Conservation (phyloP, 2,113 vertebrate species). For the Todiramphus chloris region DNA sequence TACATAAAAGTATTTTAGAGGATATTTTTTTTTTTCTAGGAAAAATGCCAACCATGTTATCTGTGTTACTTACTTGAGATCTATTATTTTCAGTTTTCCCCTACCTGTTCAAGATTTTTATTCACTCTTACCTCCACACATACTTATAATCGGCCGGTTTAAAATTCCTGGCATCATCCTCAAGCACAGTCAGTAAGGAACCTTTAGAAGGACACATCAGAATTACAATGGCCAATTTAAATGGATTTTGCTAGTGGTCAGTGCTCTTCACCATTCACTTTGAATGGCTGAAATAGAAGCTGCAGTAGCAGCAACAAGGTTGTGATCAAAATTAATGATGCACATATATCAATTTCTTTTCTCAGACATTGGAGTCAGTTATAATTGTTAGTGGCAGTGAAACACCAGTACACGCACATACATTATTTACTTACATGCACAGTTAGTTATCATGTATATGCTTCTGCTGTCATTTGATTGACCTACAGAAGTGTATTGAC, state of each 20-base stretch:
- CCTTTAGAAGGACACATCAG: not conserved
- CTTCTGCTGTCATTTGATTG: not conserved
- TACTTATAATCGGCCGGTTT: not conserved
- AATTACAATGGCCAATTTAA: not conserved
- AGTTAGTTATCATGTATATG: not conserved
- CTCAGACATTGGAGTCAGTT: not conserved
- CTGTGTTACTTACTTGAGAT: not conserved
- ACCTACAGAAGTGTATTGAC: not conserved
- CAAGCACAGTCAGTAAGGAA: not conserved
- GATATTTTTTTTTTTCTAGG: not conserved
- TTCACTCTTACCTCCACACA: not conserved
- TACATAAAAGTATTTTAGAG: not conserved
- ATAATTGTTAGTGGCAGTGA: not conserved
- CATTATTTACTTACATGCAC: not conserved
- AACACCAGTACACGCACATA: not conserved
- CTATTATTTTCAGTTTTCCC: not conserved
- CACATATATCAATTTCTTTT: not conserved
- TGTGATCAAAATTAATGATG: not conserved
- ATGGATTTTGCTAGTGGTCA: not conserved
- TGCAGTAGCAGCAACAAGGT: not conserved
- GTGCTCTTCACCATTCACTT: not conserved
- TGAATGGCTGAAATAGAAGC: not conserved
- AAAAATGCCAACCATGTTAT: not conserved
- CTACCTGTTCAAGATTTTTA: not conserved
- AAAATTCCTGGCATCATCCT: not conserved